These are phyloP conservation scores for Erannis defoliaria DNA, from an alignment of 2,888 invertebrate genomes.

Conservation along the genomic window DNA sequence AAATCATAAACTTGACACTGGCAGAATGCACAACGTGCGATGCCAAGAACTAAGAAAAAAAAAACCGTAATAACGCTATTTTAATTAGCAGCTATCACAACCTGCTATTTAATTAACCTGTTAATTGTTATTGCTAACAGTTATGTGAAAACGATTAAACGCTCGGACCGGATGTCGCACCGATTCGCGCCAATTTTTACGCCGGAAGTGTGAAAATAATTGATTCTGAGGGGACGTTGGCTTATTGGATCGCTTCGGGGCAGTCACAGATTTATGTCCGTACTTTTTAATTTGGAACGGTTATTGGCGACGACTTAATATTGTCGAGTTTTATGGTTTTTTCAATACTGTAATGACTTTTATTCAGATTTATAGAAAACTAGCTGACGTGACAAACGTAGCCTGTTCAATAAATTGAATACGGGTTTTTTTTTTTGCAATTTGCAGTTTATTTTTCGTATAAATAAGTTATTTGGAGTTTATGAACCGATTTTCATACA, in stretches of 20 bases:
- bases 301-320: background rate
- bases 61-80: slow-evolving; percentile 36
- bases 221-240: slow-evolving; percentile 65
- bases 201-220: slow-evolving; percentile 78
- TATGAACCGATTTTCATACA: no score
- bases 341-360: no score
- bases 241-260: slow-evolving; percentile 29
- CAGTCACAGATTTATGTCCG: slow-evolving; percentile 10
- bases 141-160: slow-evolving; percentile 54
- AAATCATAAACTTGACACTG: background rate
- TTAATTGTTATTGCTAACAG: slow-evolving; percentile 36
- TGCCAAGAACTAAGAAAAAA: background rate
- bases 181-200: slow-evolving; percentile 71
- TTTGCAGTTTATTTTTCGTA: no score
- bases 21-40: no score
- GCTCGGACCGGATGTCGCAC: slow-evolving; percentile 44
- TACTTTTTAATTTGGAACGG: slow-evolving; percentile 10
- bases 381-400: no score
- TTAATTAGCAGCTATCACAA: slow-evolving; percentile 43
- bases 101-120: slow-evolving; percentile 25
- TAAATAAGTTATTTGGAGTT: no score
- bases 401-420: no score
- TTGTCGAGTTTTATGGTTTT: background rate
- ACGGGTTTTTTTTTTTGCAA: no score
- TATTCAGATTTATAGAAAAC: no score